phyloP scores from a whole-genome alignment of 1,140 invertebrate genomes.

The Trissolcus basalis region DNA sequence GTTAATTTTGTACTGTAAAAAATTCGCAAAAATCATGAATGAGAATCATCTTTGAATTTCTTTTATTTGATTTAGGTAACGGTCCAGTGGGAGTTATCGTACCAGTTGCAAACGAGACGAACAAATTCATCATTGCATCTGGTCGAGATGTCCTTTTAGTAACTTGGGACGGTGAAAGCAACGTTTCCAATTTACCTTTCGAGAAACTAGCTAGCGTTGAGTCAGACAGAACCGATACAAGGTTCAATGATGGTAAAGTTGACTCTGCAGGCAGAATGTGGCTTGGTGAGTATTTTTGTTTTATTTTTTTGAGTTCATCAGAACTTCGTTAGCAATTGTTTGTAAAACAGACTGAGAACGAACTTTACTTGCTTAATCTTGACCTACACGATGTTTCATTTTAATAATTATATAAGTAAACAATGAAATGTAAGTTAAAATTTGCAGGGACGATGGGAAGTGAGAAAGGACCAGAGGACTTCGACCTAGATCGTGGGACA shows the following conservation, averaged over 20 bases:
- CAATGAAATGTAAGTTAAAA: background rate
- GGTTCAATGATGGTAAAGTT: slow-evolving; percentile 92
- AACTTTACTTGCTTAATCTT: no score
- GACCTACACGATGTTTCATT: no score
- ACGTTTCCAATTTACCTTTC: slow-evolving; percentile 73
- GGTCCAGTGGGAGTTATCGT: slow-evolving; percentile 80
- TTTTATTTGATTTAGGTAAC: slow-evolving; percentile 64
- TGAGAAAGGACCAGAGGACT: slow-evolving; percentile 66
- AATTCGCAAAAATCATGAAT: no score
- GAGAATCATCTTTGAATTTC: no score
- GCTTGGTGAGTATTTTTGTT: slow-evolving; percentile 80
- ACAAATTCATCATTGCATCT: slow-evolving; percentile 81
- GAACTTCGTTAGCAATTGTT: no score
- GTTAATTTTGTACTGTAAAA: no score
- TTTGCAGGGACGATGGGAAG: slow-evolving; percentile 22
- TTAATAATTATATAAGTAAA: no score
- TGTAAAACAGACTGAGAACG: no score
- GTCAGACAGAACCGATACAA: slow-evolving; percentile 76
- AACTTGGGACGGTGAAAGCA: slow-evolving; percentile 81
- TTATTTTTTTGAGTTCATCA: background rate
- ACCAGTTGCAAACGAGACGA: slow-evolving; percentile 79
- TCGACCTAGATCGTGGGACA: slow-evolving; percentile 66
- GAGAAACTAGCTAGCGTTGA: slow-evolving; percentile 80
- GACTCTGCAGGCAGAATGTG: slow-evolving; percentile 87
- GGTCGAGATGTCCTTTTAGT: slow-evolving; percentile 80